Evolutionary conservation across 2,113 vertebrate species (phyloP).

Genomic region (Motacilla alba): DNA sequence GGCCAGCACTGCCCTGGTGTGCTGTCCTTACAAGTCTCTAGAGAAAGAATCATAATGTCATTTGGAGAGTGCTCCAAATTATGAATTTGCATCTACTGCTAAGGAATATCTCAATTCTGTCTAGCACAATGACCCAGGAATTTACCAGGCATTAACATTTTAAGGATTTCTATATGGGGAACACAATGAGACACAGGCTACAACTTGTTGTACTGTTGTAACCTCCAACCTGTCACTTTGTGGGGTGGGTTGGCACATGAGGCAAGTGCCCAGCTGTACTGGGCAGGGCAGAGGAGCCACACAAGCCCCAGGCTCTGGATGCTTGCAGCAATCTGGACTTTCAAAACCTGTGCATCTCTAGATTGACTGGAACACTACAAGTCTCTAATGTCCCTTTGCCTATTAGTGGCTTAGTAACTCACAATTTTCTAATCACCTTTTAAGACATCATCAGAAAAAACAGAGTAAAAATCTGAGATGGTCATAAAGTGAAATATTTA

Average conservation of each 20-base stretch:
- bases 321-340: not conserved
- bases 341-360: not conserved
- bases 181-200: not conserved
- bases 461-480: not conserved
- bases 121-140: not conserved
- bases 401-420: not conserved
- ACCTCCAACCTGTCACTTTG: not conserved
- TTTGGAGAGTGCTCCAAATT: not conserved
- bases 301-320: not conserved
- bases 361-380: not conserved
- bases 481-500: not conserved
- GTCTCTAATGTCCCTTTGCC: not conserved
- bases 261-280: not conserved
- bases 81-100: not conserved
- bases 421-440: not conserved
- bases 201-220: not conserved
- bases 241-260: accelerated
- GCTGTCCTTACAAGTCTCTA: not conserved
- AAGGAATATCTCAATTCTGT: not conserved
- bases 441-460: not conserved
- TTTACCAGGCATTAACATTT: not conserved
- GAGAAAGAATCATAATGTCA: not conserved
- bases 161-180: not conserved
- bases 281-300: not conserved
- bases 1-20: not conserved